Conservation (phyloP, 1,140 invertebrate species). For the Neodiprion virginianus region DNA sequence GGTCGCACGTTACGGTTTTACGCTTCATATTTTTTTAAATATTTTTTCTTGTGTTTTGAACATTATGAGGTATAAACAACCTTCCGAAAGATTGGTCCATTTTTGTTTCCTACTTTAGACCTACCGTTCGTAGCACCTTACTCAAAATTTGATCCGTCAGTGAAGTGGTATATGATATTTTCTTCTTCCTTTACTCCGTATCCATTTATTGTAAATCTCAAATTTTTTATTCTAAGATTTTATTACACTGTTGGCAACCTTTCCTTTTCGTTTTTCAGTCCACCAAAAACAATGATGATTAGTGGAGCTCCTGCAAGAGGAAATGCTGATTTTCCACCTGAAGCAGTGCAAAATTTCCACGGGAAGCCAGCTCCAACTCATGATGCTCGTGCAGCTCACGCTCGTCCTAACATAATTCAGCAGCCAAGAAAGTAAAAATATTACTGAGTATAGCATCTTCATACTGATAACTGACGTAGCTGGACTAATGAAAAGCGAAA, state of each 20-base stretch:
- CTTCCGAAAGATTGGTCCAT: too few species aligned
- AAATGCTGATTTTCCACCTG: constrained; percentile 86
- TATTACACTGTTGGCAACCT: not conserved
- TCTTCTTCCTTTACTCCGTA: constrained; percentile 27
- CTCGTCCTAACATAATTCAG: constrained; percentile 70
- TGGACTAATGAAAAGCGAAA: too few species aligned
- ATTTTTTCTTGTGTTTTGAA: too few species aligned
- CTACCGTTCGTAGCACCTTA: not conserved
- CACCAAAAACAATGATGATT: constrained; percentile 78
- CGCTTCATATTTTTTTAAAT: too few species aligned
- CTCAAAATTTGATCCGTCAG: not conserved
- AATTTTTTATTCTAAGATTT: not conserved
- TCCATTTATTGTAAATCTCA: not conserved
- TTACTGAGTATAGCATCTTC: not conserved
- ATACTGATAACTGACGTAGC: too few species aligned
- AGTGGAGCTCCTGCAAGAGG: constrained; percentile 81
- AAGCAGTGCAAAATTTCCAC: constrained; percentile 83
- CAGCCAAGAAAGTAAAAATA: constrained; percentile 77
- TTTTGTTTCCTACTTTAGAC: too few species aligned
- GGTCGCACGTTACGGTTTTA: too few species aligned
- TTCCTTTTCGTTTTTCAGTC: constrained; percentile 55
- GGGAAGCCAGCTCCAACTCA: constrained; percentile 75
- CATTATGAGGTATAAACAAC: too few species aligned
- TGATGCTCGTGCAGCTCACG: constrained; percentile 64
- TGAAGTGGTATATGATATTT: not conserved